Conservation (phyloP, 2,113 vertebrate species). For the Pelmatolapia mariae region DNA sequence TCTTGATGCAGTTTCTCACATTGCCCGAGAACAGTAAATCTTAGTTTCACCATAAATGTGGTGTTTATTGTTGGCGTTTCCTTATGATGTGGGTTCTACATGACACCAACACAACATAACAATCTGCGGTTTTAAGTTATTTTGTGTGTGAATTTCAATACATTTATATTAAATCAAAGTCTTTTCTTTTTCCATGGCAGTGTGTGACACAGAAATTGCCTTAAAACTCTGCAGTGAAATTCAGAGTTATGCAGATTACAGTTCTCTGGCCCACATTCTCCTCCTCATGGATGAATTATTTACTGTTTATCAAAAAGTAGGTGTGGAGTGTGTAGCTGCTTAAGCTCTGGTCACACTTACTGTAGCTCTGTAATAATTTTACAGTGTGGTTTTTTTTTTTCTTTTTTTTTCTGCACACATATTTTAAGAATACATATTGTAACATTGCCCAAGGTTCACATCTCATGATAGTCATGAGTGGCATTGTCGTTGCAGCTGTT, state of each 20-base stretch:
- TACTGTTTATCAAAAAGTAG: conserved; percentile 42
- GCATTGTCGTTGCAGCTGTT: background rate
- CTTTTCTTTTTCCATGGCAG: background rate
- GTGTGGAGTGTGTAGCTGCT: background rate
- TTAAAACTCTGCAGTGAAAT: background rate
- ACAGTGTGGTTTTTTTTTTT: background rate
- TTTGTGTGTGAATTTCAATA: background rate
- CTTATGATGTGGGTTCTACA: background rate
- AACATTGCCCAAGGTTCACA: background rate
- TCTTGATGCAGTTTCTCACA: background rate
- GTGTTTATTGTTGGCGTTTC: background rate
- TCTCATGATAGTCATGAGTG: background rate
- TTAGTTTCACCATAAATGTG: background rate
- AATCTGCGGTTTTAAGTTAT: background rate
- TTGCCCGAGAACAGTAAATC: background rate
- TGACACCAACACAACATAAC: background rate
- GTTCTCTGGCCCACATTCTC: conserved; percentile 14
- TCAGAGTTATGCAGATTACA: conserved; percentile 17
- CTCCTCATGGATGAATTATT: conserved; percentile 43
- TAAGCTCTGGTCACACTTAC: background rate
- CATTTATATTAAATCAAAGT: background rate
- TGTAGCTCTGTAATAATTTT: background rate
- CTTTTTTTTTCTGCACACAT: background rate
- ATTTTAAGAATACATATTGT: background rate
- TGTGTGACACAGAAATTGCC: background rate